Base-by-base conservation (phyloP, 2,888 invertebrate genomes). In the Muschampia plurimacula region DNA sequence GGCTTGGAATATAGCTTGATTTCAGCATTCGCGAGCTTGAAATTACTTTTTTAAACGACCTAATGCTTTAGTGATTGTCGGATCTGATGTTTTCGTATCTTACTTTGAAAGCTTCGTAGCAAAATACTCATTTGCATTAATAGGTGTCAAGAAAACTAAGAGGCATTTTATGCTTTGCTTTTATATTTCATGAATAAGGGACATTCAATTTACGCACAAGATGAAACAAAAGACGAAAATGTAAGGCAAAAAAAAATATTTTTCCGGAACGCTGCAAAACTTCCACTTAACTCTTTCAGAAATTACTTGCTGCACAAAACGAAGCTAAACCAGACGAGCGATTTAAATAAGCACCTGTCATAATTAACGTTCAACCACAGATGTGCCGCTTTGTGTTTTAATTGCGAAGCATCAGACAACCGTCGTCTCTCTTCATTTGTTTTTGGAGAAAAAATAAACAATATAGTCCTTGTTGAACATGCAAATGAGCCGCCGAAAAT, bases 391-490 rank as follows among this genome's bases (percentile, higher is more conserved):
- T 86, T 84, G 83, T 84, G 76, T 81, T 80, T 80, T 88, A 87
- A 89, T 88, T 83, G 79, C 79, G 69, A 77, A 76, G 80, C 82
- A 84, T 78, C 82, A 78, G 73, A 75, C 74, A 81, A 77, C 84
- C 88, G 85, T 32, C 84, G 80, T 71, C 71, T 77, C 70, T 77
- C 76, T 77, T 81, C 82, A 84, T 84, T 81, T 79, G 75, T 78
- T 79, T 72, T 72, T 72, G 78, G 81, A 73, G 77, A 79, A 73
- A 67, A 73, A 73, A 68, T 73, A 73, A 80, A 81, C 78, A 79
- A 78, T 76, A 78, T 74, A 74, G 77, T 83, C 83, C 84, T 85
- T 81, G 83, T 84, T 81, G 79, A 79, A 81, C 80, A 85, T 86
- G 84, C 80, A 84, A 86, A 88, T 86, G 77, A 82, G 81, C 73